Conservation (phyloP, 2,888 invertebrate species). For the Blastobasis adustella region DNA sequence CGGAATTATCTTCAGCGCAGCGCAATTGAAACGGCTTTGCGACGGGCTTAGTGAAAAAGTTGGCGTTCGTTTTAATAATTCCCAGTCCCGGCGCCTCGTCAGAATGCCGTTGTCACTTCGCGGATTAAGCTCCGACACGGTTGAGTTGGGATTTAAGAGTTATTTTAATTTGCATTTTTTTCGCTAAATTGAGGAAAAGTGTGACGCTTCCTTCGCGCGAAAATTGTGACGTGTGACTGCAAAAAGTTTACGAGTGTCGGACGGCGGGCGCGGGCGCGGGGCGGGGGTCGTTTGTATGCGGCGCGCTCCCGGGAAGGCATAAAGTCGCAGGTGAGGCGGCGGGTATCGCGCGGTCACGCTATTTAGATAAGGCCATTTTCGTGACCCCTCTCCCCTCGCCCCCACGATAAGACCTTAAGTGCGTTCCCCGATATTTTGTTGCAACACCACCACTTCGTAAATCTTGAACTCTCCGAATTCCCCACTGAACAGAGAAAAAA, state of each 20-base stretch:
- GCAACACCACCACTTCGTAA: slow-evolving; percentile 18
- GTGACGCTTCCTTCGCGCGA: slow-evolving; percentile 26
- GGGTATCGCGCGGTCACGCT: slow-evolving; percentile 64
- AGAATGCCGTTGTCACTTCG: slow-evolving; percentile 76
- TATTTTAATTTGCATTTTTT: slow-evolving; percentile 73
- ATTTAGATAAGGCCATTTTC: slow-evolving; percentile 66
- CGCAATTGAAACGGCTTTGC: slow-evolving; percentile 76
- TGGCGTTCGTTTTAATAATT: slow-evolving; percentile 76
- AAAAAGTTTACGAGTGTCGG: slow-evolving; percentile 47
- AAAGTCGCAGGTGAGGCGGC: slow-evolving; percentile 63
- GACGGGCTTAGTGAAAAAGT: slow-evolving; percentile 74
- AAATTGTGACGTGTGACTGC: slow-evolving; percentile 34
- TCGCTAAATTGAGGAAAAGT: slow-evolving; percentile 51
- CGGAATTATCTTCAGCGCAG: slow-evolving; percentile 75
- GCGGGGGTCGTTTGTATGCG: slow-evolving; percentile 62
- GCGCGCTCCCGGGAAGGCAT: slow-evolving; percentile 56
- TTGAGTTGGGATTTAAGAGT: slow-evolving; percentile 71
- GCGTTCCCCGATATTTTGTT: slow-evolving; percentile 35
- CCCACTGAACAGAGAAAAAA: slow-evolving; percentile 12
- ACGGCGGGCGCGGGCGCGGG: slow-evolving; percentile 46
- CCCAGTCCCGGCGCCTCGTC: slow-evolving; percentile 74
- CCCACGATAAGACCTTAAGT: slow-evolving; percentile 41
- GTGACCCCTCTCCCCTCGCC: slow-evolving; percentile 48
- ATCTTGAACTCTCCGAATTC: not conserved
- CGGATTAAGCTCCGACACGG: slow-evolving; percentile 73